phyloP scores from a whole-genome alignment of 2,888 invertebrate genomes.

The Taphrorychus bicolor region DNA sequence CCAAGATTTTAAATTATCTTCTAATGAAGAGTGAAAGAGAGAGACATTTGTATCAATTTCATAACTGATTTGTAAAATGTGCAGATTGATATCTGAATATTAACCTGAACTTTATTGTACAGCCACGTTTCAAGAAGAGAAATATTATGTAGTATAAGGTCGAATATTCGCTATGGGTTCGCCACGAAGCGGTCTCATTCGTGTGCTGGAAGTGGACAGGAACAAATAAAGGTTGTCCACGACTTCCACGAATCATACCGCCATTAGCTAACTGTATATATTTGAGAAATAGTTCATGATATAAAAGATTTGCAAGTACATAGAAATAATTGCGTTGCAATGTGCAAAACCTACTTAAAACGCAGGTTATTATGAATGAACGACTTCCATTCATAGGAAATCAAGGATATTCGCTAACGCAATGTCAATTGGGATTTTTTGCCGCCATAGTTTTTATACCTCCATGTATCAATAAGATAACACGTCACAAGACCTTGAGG shows the following conservation, averaged over 20 bases:
- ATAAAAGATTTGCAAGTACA: no score
- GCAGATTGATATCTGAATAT: not conserved
- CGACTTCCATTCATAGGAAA: slow-evolving; percentile 23
- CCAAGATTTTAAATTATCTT: no score
- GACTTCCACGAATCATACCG: slow-evolving; percentile 16
- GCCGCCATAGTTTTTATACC: no score
- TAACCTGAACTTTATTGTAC: slow-evolving; percentile 15
- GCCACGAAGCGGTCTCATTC: slow-evolving; percentile 12
- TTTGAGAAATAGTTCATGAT: no score
- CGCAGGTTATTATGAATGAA: slow-evolving; percentile 32
- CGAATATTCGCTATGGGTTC: slow-evolving; percentile 9
- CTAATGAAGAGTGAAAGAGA: no score
- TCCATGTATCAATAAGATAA: no score
- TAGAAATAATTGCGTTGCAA: no score
- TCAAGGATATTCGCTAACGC: slow-evolving; percentile 31
- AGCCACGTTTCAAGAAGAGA: slow-evolving; percentile 11
- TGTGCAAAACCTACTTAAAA: no score
- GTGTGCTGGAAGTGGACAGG: slow-evolving; percentile 14
- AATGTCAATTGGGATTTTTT: slow-evolving; percentile 14
- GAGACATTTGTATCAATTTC: not conserved
- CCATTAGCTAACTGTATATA: slow-evolving; percentile 21
- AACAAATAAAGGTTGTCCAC: slow-evolving; percentile 28
- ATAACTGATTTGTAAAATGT: not conserved
- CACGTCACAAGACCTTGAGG: no score
- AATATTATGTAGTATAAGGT: slow-evolving; percentile 7